Base-by-base conservation (phyloP, 2,113 vertebrate species). In the Columba livia region DNA sequence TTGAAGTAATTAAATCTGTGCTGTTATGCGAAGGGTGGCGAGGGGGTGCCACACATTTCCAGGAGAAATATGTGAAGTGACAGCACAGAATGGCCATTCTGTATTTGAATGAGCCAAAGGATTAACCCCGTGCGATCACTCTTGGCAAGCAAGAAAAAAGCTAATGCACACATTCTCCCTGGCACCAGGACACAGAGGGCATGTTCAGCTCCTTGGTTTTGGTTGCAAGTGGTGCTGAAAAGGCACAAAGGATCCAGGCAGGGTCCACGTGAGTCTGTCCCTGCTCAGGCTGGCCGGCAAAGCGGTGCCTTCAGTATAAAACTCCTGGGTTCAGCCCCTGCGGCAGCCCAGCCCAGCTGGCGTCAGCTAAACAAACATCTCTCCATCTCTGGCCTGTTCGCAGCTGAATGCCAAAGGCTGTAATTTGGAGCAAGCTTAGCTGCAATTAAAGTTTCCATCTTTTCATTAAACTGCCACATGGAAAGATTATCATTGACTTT, bases 381-480 rank as follows among this genome's bases (percentile, higher is more conserved):
- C 69, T 71, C 87, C 86, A 58, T 66, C 89, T 47, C 94, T 18
- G 29, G 73, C 88, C 91, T 48, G 7, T n/a, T 78, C 20, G 4
- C 88, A 89, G 91, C 90, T 60, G 79, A 73, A 20, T 32, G 82
- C 85, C 93, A 56, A 58, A 38, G 89, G 79, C 86, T 94, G 42
- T 40, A 16, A 90, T 95, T 96, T 94, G 84, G 65, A 87, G 81
- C 64, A 16, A 34, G 48, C 47, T 71, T 64, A 40, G 73, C 92
- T 75, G 88, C 93, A 95, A 78, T 93, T 92, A 75, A 93, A 78
- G 82, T 92, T 95, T 90, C 84, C 89, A 80, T 95, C 92, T 90
- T 94, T 78, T 83, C 86, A 54, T 26, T 81, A 91, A 90, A 9
- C 74, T 85, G 78, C 84, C 84, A 58, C 85, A 23, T 80, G 72